Percentiles rank a stretch among this genome's conserved stretches.
phyloP scores from a whole-genome alignment of 2,113 vertebrate species.

The Cryptomyrus ogoouensis region DNA sequence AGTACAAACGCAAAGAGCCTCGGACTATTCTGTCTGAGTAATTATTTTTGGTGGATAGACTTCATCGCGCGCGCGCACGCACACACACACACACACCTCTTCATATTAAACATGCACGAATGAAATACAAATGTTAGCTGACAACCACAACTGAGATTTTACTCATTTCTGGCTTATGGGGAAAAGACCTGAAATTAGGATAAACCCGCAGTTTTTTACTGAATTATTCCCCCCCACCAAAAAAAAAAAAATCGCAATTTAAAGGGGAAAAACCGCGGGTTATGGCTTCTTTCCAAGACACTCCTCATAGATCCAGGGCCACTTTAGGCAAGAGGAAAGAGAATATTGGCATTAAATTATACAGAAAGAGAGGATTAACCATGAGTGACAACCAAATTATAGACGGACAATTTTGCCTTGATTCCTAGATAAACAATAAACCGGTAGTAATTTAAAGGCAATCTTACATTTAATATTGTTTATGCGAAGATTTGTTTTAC shows the following conservation, averaged over 20 bases:
- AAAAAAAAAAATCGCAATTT: neutral
- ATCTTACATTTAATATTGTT: constrained; percentile 7
- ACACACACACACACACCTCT: neutral
- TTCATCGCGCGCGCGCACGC: neutral
- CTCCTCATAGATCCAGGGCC: neutral
- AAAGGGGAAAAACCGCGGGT: neutral
- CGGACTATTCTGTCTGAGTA: neutral
- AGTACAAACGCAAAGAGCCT: neutral
- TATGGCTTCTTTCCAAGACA: constrained; percentile 4
- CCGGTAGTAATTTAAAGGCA: constrained; percentile 9
- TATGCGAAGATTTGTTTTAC: neutral
- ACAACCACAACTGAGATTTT: constrained; percentile 9
- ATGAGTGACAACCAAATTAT: constrained; percentile 15
- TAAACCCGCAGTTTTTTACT: neutral
- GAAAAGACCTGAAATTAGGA: neutral
- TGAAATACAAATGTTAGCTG: neutral
- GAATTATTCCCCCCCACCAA: neutral
- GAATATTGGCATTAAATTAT: constrained; percentile 18
- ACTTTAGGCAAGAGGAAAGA: constrained; percentile 12
- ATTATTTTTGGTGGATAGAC: neutral
- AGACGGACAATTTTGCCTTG: neutral
- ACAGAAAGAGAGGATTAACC: constrained; percentile 11
- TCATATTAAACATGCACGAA: neutral
- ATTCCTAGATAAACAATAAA: neutral
- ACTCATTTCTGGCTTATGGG: neutral